Evolutionary conservation across 2,888 invertebrate genomes (phyloP).

Genomic region (Stegophylla sp.): DNA sequence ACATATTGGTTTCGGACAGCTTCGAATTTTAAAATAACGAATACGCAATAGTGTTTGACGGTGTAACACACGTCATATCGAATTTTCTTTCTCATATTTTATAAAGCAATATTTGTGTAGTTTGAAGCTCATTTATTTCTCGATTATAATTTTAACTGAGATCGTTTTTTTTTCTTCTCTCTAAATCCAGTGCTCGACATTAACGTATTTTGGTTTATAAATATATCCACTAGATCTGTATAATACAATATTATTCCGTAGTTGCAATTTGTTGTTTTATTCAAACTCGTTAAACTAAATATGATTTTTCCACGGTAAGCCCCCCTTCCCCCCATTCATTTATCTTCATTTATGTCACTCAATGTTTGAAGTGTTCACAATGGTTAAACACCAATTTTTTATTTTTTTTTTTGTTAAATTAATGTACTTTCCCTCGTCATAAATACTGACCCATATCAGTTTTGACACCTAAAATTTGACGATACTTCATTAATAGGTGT

Average conservation of each 20-base stretch:
- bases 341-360: conserved; percentile 50
- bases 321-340: no score
- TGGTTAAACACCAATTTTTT: conserved; percentile 32
- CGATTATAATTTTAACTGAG: no score
- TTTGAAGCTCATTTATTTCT: no score
- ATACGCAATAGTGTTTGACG: no score
- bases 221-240: background rate
- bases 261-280: conserved; percentile 20
- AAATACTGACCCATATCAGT: conserved; percentile 33
- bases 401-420: conserved; percentile 33
- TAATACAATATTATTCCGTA: background rate
- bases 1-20: no score
- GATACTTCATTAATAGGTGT: conserved; percentile 18
- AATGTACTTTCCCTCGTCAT: background rate
- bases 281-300: conserved; percentile 23
- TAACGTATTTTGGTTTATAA: no score
- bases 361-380: conserved; percentile 45
- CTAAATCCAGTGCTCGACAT: no score
- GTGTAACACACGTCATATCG: no score
- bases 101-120: no score
- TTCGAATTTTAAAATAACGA: no score
- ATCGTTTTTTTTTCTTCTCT: no score
- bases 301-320: conserved; percentile 25
- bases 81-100: no score
- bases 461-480: conserved; percentile 1